Evolutionary conservation across 2,797 vertebrate species (phyloP).

Genomic region (Anguilla pacifica): DNA sequence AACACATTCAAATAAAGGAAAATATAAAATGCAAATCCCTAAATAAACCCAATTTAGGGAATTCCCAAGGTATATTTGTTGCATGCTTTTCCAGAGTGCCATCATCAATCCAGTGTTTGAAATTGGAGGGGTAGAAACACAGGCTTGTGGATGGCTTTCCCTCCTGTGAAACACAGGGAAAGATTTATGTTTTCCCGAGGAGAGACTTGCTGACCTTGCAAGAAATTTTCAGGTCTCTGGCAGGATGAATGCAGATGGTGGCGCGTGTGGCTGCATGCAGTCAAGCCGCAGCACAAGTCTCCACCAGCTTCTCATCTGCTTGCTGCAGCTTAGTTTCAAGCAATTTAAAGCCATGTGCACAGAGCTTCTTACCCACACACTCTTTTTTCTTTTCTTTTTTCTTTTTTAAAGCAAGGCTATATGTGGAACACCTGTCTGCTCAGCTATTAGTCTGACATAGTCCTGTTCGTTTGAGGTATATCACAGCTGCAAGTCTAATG

Average conservation of each 20-base stretch:
- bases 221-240: slow-evolving; percentile 20
- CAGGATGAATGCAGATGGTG: slow-evolving; percentile 21
- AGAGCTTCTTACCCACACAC: not conserved
- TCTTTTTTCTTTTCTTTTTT: not conserved
- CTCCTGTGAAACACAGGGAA: not conserved
- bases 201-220: slow-evolving; percentile 35
- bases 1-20: not conserved
- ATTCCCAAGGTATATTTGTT: not conserved
- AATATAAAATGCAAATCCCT: not conserved
- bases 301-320: not conserved
- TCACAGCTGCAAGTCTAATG: not conserved
- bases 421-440: not conserved
- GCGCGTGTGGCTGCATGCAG: not conserved
- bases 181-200: slow-evolving; percentile 33
- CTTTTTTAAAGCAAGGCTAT: not conserved
- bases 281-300: not conserved
- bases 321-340: not conserved
- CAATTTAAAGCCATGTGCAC: not conserved
- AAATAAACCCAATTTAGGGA: not conserved
- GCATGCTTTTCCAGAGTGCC: slow-evolving; percentile 7
- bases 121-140: not conserved
- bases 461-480: not conserved
- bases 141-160: slow-evolving; percentile 18
- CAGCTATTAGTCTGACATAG: not conserved
- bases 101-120: not conserved